phyloP scores from a whole-genome alignment of 2,888 invertebrate species.

The Cosmia trapezina region DNA sequence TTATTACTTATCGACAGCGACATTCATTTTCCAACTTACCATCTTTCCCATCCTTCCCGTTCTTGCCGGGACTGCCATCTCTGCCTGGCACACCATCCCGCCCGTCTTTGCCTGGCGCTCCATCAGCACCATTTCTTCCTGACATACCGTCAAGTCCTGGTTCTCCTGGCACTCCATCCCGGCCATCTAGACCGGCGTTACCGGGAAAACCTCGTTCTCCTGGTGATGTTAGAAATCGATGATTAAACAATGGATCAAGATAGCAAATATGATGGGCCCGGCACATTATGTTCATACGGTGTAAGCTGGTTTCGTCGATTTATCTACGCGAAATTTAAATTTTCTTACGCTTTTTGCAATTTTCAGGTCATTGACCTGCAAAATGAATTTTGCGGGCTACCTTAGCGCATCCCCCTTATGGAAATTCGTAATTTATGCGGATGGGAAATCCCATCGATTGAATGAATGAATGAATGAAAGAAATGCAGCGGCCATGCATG shows the following conservation, averaged over 20 bases:
- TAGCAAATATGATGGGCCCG: neutral
- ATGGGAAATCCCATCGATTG: too few species aligned
- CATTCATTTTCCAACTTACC: conserved; percentile 66
- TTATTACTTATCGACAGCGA: neutral
- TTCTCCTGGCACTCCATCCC: conserved; percentile 97
- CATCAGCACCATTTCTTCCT: conserved; percentile 96
- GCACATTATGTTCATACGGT: neutral
- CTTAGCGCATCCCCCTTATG: too few species aligned
- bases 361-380: too few species aligned
- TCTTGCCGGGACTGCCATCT: conserved; percentile 93
- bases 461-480: too few species aligned
- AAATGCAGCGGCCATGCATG: too few species aligned
- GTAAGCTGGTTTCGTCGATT: neutral
- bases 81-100: conserved; percentile 92
- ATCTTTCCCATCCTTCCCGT: conserved; percentile 88
- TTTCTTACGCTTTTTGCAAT: too few species aligned
- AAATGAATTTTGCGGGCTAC: too few species aligned
- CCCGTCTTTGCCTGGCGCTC: conserved; percentile 94
- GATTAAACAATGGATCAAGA: neutral
- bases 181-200: conserved; percentile 94
- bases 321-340: too few species aligned
- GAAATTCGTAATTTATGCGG: too few species aligned
- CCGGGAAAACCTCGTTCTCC: conserved; percentile 94
- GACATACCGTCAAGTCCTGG: conserved; percentile 97
- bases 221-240: conserved; percentile 39